These are phyloP conservation scores for Channa argus DNA, from an alignment of 2,113 vertebrate genomes.

Conservation along the genomic window DNA sequence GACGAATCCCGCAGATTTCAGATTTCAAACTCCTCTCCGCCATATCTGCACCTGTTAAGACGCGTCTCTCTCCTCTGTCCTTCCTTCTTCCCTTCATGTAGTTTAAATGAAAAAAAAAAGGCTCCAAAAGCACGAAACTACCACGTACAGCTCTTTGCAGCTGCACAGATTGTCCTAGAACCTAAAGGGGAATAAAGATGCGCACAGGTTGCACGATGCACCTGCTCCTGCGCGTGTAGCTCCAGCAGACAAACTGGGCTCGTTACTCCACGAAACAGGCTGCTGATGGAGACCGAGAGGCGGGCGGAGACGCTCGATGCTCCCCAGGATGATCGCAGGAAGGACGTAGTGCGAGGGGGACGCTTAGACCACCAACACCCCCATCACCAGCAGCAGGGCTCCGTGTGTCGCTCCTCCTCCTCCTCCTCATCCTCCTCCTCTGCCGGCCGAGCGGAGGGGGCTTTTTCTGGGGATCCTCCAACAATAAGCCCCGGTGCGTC, in stretches of 20 bases:
- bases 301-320: slow-evolving; percentile 27
- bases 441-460: slow-evolving; percentile 59
- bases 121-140: slow-evolving; percentile 13
- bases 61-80: slow-evolving; percentile 59
- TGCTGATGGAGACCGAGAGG: slow-evolving; percentile 23
- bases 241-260: slow-evolving; percentile 30
- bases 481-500: slow-evolving; percentile 83
- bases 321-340: slow-evolving; percentile 64
- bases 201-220: slow-evolving; percentile 38
- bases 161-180: neutral
- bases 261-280: slow-evolving; percentile 20
- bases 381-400: slow-evolving; percentile 18
- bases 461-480: slow-evolving; percentile 87
- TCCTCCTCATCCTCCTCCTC: slow-evolving; percentile 48
- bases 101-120: slow-evolving; percentile 1
- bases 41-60: slow-evolving; percentile 84
- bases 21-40: slow-evolving; percentile 67
- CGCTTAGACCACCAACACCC: neutral
- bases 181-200: neutral
- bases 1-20: slow-evolving; percentile 24
- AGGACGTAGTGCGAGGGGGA: slow-evolving; percentile 58
- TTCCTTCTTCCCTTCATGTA: slow-evolving; percentile 5
- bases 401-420: slow-evolving; percentile 67
- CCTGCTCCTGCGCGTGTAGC: slow-evolving; percentile 58
- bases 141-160: slow-evolving; percentile 8